phyloP scores from a whole-genome alignment of 2,888 invertebrate species.

The Apodemia duryi region DNA sequence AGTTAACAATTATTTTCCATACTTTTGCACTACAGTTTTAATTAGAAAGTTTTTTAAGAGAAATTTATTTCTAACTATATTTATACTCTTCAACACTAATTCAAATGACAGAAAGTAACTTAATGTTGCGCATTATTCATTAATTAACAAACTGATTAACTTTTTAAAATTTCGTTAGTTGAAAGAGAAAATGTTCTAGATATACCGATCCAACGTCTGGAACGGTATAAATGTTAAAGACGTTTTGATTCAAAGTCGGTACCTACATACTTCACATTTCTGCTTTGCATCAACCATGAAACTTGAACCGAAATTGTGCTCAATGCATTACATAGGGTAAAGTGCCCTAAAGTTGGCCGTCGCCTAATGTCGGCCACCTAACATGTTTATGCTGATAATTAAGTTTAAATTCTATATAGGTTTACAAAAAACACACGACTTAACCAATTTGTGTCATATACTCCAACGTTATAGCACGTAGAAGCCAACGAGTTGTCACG shows the following conservation, averaged over 20 bases:
- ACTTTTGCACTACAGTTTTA: not conserved
- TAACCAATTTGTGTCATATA: too few relatives aligned
- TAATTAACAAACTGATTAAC: slow-evolving; percentile 18
- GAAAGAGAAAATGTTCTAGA: slow-evolving; percentile 15
- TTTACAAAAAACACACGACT: too few relatives aligned
- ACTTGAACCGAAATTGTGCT: not conserved
- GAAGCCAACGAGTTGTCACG: too few relatives aligned
- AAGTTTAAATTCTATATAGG: too few relatives aligned
- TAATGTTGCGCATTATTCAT: slow-evolving; percentile 17
- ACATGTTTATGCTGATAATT: too few relatives aligned
- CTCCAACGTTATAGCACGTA: too few relatives aligned
- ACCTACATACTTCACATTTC: slow-evolving; percentile 2
- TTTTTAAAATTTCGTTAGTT: slow-evolving; percentile 17
- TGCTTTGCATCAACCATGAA: slow-evolving; percentile 8
- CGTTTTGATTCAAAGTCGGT: slow-evolving; percentile 8
- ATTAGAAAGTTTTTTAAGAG: not conserved
- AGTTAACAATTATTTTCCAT: not conserved
- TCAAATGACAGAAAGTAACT: slow-evolving; percentile 12
- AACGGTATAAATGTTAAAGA: slow-evolving; percentile 2
- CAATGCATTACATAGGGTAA: not conserved
- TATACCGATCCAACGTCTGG: slow-evolving; percentile 6
- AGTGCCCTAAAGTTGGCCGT: too few relatives aligned
- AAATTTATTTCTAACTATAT: slow-evolving; percentile 7
- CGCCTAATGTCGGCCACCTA: too few relatives aligned
- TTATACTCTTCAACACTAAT: not conserved